Conservation (phyloP, 2,113 vertebrate genomes). For the Datnioides undecimradiatus region DNA sequence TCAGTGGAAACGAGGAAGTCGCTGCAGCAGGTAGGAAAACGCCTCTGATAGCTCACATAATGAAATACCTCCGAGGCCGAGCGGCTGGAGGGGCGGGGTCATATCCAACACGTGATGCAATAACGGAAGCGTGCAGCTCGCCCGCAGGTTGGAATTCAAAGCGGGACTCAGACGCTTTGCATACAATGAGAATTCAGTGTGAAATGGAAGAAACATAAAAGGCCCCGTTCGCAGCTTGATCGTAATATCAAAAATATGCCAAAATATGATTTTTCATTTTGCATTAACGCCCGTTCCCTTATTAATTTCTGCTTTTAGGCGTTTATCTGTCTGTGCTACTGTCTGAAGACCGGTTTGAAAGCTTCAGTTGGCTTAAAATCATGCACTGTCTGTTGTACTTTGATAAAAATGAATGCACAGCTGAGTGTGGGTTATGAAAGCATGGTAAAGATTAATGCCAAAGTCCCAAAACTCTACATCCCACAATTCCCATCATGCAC, state of each 20-base stretch:
- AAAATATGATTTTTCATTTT: too few relatives aligned
- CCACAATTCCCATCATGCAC: slow-evolving; percentile 6
- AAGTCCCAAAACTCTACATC: not conserved
- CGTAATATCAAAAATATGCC: not conserved
- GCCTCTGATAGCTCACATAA: slow-evolving; percentile 34
- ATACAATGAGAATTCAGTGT: slow-evolving; percentile 21
- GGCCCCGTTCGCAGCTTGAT: not conserved
- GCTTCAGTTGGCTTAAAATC: not conserved
- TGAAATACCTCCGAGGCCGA: slow-evolving; percentile 36
- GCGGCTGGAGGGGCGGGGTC: slow-evolving; percentile 23
- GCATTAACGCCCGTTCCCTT: too few relatives aligned
- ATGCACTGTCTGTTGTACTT: not conserved
- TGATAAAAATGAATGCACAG: too few relatives aligned
- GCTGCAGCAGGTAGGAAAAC: slow-evolving; percentile 47
- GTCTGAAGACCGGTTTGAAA: not conserved
- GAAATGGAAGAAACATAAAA: slow-evolving; percentile 13
- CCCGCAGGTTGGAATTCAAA: slow-evolving; percentile 25
- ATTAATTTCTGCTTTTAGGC: too few relatives aligned
- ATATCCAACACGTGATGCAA: slow-evolving; percentile 36
- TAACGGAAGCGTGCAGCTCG: slow-evolving; percentile 18
- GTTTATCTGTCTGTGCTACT: too few relatives aligned
- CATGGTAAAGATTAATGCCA: not conserved
- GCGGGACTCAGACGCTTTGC: slow-evolving; percentile 27
- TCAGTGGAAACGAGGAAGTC: slow-evolving; percentile 33
- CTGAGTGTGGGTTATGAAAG: not conserved